These are phyloP conservation scores for Atherix ibis DNA, from an alignment of 2,888 invertebrate genomes.

Conservation along the genomic window DNA sequence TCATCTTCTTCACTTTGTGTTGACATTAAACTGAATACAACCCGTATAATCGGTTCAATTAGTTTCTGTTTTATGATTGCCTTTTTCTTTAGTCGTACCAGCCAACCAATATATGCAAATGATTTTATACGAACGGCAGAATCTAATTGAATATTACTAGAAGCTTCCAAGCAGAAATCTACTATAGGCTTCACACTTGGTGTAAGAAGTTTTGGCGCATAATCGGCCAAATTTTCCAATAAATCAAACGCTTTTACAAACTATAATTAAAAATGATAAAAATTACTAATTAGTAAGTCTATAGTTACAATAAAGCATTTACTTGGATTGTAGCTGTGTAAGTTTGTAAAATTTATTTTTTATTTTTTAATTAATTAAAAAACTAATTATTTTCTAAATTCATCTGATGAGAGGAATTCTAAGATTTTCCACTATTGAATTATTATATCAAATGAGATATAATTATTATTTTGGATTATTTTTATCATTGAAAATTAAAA, in stretches of 20 bases:
- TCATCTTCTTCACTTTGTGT: constrained; percentile 42
- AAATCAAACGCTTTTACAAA: constrained; percentile 28
- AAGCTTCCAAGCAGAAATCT: constrained; percentile 48
- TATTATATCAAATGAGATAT: too few relatives aligned
- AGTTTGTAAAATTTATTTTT: background rate
- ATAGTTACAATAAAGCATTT: too few relatives aligned
- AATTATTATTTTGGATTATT: too few relatives aligned
- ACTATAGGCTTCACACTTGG: constrained; percentile 47
- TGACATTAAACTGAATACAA: constrained; percentile 54
- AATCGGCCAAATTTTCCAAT: constrained; percentile 28
- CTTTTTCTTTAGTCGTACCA: constrained; percentile 56
- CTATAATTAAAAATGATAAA: constrained; percentile 9
- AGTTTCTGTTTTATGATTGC: constrained; percentile 51
- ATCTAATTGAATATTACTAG: constrained; percentile 39
- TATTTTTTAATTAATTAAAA: constrained; percentile 26
- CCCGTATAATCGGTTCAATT: constrained; percentile 48
- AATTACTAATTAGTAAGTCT: background rate
- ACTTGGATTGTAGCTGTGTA: too few relatives aligned
- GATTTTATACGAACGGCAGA: constrained; percentile 50
- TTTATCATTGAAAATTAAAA: too few relatives aligned
- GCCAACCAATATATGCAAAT: constrained; percentile 46
- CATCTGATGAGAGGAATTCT: too few relatives aligned
- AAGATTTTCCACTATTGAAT: too few relatives aligned
- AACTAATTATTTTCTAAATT: too few relatives aligned
- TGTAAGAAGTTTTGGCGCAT: constrained; percentile 25